Base-by-base conservation (phyloP, 2,797 vertebrate genomes). In the Pangasius djambal region DNA sequence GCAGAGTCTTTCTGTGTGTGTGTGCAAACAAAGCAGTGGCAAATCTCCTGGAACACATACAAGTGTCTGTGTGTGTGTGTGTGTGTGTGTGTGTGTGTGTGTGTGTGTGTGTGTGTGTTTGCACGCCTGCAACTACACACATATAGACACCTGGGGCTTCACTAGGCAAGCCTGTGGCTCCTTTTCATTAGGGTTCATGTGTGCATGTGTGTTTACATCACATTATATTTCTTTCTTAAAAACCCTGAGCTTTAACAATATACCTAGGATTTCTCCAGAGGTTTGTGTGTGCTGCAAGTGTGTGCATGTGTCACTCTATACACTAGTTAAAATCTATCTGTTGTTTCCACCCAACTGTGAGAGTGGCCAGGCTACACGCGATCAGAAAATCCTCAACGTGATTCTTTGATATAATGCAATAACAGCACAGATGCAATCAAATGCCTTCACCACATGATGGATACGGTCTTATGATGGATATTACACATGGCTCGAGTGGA, bases 1-100 rank as follows among this genome's bases (percentile, higher is more conserved):
- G 79, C 59, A 83, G 87, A 84, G 78, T 85, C 50, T 83, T 79
- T 59, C 84, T 89, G 67, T 83, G 83, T 86, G 72, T 65, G 75
- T 67, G 70, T n/a, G 82, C 89, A 91, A 91, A 90, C 90, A 90
- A 87, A 86, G 89, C 50, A 70, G 52, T 90, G 61, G 57, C 85
- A 87, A 88, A 90, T 48, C 88, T 82, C 88, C 77, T 81, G 65
- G 90, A 89, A 89, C 34, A 57, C 65, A 31, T 86, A 37, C 69
- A 50, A 81, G 67, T 55, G 83, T 2, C 78, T 52, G 67, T 55
- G 69, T 90, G 81, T 83, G 85, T 74, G 70, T 44, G 37, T 44
- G 83, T 2, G 83, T 52, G 67, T 55, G 69, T 90, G 81, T 83
- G 85, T 74, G 70, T 44, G 37, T 44, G 12, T 90, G 81, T 83